Base-by-base conservation (phyloP, 35 echinoderm and acorn worm species). In the Apostichopus parvimensis region DNA sequence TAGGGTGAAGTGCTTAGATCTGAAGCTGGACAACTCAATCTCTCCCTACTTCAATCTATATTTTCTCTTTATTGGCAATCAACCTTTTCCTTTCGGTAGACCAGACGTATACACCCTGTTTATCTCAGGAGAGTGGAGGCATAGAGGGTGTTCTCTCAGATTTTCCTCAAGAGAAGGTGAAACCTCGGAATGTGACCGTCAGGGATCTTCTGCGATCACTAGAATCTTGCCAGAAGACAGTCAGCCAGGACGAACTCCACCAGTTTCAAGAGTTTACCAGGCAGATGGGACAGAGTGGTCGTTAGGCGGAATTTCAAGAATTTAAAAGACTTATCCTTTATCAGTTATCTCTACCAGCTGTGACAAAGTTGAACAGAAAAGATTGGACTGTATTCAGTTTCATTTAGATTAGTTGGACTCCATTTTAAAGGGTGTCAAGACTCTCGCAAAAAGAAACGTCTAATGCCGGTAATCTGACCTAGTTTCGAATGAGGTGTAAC, bases 221-320 rank as follows among this genome's bases (percentile, higher is more conserved):
- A 24, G 13, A 92, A 15, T 87, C 87, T 57, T 91, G 91, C 55
- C 93, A 96, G 17, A 92, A 83, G 10, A 98, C 94, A 15, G 95
- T 98, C 12, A 94, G 53, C 56, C 53, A 81, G 24, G 93, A 89
- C 21, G 97, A 98, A 75, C 93, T 98, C 0, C 23, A 93, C 9
- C 91, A 93, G 77, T 98, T 98, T 87, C 55, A 94, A 80, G 94
- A 96, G 14, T 98, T 98, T 71, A 96, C 97, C 52, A 82, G 18
- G 8, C 79, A 82, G 28, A 82, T 82, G 79, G 79, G 79, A n/a
- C 79, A 82, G 18, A 82, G 79, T 57, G 79, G 79, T 9, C 58
- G 7, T 61, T 61, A 61, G 58, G 58, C 12, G 1, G 58, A 61
- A 61, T 45, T 45, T 1, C 34, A 45, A 4, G n/a, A 45, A 1